Evolutionary conservation across 2,113 vertebrate species (phyloP).

Genomic region (Cyanoliseus patagonus): DNA sequence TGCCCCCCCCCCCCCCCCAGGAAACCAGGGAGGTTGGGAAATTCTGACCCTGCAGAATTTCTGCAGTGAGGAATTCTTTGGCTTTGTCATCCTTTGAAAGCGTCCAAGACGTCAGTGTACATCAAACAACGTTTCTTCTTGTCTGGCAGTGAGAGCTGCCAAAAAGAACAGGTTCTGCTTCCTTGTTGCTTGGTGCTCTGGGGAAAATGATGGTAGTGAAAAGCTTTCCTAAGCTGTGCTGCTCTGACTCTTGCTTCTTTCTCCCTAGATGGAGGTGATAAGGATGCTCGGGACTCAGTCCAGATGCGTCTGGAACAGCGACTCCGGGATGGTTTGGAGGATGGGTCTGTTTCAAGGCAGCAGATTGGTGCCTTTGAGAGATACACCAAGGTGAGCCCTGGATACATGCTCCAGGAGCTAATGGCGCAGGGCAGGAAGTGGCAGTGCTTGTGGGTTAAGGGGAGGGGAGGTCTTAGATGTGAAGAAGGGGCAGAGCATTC

Average conservation of each 20-base stretch:
- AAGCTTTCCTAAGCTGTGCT: neutral
- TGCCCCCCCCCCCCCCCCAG: neutral
- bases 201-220: neutral
- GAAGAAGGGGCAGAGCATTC: neutral
- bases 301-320: conserved; percentile 87
- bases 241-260: neutral
- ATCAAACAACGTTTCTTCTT: neutral
- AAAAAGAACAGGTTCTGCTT: conserved; percentile 36
- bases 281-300: conserved; percentile 90
- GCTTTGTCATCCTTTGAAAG: neutral
- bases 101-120: neutral
- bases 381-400: conserved; percentile 84
- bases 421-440: neutral
- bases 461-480: neutral
- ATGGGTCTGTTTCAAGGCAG: conserved; percentile 51
- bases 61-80: neutral
- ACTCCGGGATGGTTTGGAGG: conserved; percentile 82
- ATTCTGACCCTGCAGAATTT: neutral
- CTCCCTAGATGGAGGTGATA: conserved; percentile 87
- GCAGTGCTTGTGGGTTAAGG: rapidly evolving
- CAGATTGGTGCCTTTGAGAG: conserved; percentile 90
- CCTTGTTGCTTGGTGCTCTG: neutral
- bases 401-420: neutral
- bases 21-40: neutral
- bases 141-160: neutral